Evolutionary conservation across 2,888 invertebrate species (phyloP).

Genomic region (Lepidochitona cinerea): DNA sequence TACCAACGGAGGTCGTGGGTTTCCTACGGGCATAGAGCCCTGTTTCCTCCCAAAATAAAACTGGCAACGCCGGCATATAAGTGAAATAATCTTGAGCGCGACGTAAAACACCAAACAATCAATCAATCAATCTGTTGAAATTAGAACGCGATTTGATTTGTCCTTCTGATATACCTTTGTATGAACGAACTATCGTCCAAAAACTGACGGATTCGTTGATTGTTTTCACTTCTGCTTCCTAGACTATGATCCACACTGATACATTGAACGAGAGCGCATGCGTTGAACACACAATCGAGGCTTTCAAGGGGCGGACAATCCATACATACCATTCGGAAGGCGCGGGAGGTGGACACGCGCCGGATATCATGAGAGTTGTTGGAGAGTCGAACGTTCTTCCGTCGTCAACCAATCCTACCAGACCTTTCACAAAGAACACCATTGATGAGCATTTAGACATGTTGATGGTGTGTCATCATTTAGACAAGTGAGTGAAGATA

Average conservation of each 20-base stretch:
- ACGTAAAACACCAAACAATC: too few relatives aligned
- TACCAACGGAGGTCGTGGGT: too few relatives aligned
- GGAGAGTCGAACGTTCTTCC: constrained; percentile 61
- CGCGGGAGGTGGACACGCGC: constrained; percentile 68
- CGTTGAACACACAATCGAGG: constrained; percentile 61
- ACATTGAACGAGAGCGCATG: constrained; percentile 67
- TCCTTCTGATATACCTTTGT: too few relatives aligned
- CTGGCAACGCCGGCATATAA: too few relatives aligned
- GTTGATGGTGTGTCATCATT: constrained; percentile 68
- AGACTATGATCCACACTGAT: constrained; percentile 68
- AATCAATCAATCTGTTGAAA: too few relatives aligned
- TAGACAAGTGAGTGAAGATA: constrained; percentile 62
- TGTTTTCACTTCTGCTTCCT: not conserved
- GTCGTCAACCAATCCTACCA: constrained; percentile 66
- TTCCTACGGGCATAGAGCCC: too few relatives aligned
- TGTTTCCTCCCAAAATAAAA: too few relatives aligned
- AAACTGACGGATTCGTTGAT: too few relatives aligned
- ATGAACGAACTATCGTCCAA: too few relatives aligned
- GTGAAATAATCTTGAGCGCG: too few relatives aligned
- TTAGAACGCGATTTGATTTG: too few relatives aligned
- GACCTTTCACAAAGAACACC: constrained; percentile 65
- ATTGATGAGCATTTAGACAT: constrained; percentile 68
- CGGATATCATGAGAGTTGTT: constrained; percentile 62
- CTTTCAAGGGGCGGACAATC: constrained; percentile 61
- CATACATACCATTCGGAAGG: constrained; percentile 69